Evolutionary conservation across 2,888 invertebrate species (phyloP), one percentile per base, ranked within the genome.

Genomic region (Clanis bilineata): DNA sequence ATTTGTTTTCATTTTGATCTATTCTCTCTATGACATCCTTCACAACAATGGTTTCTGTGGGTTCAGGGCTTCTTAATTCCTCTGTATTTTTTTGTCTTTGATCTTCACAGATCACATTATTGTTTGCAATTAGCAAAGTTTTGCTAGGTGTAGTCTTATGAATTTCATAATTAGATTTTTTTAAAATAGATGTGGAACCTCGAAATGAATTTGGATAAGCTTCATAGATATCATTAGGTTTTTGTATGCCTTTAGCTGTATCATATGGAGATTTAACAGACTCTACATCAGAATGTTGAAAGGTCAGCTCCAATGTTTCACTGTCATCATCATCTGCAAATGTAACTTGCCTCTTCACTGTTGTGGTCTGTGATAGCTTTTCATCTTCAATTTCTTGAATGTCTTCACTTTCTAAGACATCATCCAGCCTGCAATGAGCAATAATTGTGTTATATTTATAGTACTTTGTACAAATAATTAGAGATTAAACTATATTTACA

Each of bases 161-260:
- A 57, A 62, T 36, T 43, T 67, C 66, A 79, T 86, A 83, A 64
- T 84, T 88, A 0, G 81, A 76, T 74, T 88, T 89, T 69, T 88
- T 92, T 6, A 92, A 77, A 64, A 92, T 90, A 25, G 92, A 88
- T 59, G 73, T 80, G 32, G 80, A 80, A 72, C 78, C 79, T 67
- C 64, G 71, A 41, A 86, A 85, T 6, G 76, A 67, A 61, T 77
- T 65, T 21, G 83, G 67, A 67, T 79, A 80, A 28, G 79, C 83
- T 70, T 74, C 67, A 78, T 92, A 92, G 56, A 93, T 72, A 73
- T 93, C 92, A 76, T 87, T 88, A 43, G 93, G 93, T 68, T 87
- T 92, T 28, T 65, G 66, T 51, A 93, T 84, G 28, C 88, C 90
- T 61, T 73, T 76, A 5, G 74, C 66, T 60, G 77, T 67, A 67